Percentiles rank a stretch among this genome's conserved stretches.
These are phyloP conservation scores for Cyphomyrmex costatus DNA, from an alignment of 1,140 invertebrate genomes.

Conservation along the genomic window DNA sequence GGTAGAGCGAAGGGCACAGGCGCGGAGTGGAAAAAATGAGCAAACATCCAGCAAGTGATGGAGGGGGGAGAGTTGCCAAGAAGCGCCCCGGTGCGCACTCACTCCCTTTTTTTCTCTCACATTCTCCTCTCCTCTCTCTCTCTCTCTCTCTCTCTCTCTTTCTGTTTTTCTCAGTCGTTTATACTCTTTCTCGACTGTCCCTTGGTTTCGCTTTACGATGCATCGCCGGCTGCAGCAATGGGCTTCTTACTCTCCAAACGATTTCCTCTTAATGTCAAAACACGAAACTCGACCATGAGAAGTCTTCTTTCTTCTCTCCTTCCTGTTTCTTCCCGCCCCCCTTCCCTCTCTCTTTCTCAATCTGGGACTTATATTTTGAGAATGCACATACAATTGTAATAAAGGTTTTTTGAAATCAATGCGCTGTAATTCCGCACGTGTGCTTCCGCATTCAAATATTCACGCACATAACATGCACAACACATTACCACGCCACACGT, in stretches of 20 bases:
- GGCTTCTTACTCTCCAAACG: conserved; percentile 52
- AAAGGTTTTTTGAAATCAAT: conserved; percentile 54
- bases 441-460: conserved; percentile 56
- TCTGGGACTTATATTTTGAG: conserved; percentile 47
- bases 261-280: conserved; percentile 64
- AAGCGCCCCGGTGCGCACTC: conserved; percentile 38
- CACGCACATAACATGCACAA: not conserved
- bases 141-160: conserved; percentile 25
- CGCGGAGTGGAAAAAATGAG: conserved; percentile 76
- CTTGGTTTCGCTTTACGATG: conserved; percentile 56
- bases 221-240: conserved; percentile 43
- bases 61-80: conserved; percentile 49
- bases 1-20: conserved; percentile 79
- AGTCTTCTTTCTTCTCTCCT: conserved; percentile 6
- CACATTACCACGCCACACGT: conserved; percentile 28
- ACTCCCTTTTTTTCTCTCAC: not conserved
- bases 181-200: conserved; percentile 49
- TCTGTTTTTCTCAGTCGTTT: conserved; percentile 10
- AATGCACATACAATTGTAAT: conserved; percentile 34
- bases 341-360: not conserved
- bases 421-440: conserved; percentile 50
- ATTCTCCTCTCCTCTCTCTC: not conserved
- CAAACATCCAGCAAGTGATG: conserved; percentile 74
- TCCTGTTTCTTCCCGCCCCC: not conserved
- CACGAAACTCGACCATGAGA: conserved; percentile 24